phyloP scores from a whole-genome alignment of 1,140 invertebrate genomes.

The Drosophila miranda region DNA sequence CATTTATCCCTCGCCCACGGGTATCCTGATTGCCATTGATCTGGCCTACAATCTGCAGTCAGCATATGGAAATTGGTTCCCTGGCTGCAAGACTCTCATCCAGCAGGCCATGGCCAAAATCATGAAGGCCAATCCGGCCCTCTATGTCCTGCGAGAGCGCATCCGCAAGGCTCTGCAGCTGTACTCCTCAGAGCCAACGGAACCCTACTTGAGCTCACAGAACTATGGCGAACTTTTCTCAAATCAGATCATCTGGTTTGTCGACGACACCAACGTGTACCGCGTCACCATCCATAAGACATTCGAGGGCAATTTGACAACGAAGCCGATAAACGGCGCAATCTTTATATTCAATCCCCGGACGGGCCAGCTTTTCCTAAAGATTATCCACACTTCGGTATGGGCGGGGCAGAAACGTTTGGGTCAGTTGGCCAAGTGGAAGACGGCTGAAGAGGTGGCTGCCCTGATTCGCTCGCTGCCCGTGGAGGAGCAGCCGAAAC shows the following conservation, averaged over 20 bases:
- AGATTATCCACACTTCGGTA: conserved; percentile 99
- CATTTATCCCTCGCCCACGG: conserved; percentile 99
- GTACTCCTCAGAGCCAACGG: conserved; percentile 99
- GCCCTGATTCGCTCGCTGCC: conserved; percentile 99
- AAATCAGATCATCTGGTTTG: conserved; percentile 99
- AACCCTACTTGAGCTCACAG: conserved; percentile 99
- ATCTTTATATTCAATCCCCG: conserved; percentile 99
- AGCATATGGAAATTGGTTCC: conserved; percentile 99
- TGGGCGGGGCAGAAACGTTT: conserved; percentile 99
- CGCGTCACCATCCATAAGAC: conserved; percentile 99
- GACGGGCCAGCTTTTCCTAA: conserved; percentile 99
- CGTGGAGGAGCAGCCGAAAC: conserved; percentile 99
- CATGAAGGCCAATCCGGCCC: conserved; percentile 99
- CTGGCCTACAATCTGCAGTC: conserved; percentile 99
- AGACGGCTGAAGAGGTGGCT: conserved; percentile 99
- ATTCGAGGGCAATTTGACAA: conserved; percentile 99
- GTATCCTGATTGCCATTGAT: conserved; percentile 98
- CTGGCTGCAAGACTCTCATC: conserved; percentile 98
- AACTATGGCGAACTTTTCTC: conserved; percentile 99
- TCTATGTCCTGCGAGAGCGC: conserved; percentile 98
- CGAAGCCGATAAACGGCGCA: conserved; percentile 99
- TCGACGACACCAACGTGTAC: conserved; percentile 99
- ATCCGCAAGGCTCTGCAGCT: conserved; percentile 99
- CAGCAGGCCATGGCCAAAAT: conserved; percentile 99
- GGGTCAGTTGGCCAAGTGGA: conserved; percentile 98